Percentiles rank a stretch among this genome's conserved stretches.
phyloP scores from a whole-genome alignment of 2,113 vertebrate genomes.

The Oreochromis tanganicae region DNA sequence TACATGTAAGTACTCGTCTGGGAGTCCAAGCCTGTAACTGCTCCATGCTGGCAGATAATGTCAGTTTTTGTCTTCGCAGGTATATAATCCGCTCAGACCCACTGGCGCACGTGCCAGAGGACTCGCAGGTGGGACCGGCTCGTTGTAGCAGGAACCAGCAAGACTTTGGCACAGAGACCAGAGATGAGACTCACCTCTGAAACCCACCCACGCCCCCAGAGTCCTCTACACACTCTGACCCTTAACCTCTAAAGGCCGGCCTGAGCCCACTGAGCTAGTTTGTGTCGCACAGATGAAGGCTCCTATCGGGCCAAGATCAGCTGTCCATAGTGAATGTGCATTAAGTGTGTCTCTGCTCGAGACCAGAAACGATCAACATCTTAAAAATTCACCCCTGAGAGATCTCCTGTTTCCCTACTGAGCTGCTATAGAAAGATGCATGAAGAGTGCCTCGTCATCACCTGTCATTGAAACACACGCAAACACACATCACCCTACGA shows the following conservation, averaged over 20 bases:
- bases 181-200: slow-evolving; percentile 84
- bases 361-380: background rate
- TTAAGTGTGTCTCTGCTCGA: slow-evolving; percentile 8
- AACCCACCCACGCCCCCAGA: background rate
- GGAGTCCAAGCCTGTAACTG: background rate
- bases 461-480: background rate
- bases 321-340: slow-evolving; percentile 6
- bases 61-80: slow-evolving; percentile 52
- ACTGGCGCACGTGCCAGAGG: slow-evolving; percentile 83
- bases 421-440: slow-evolving; percentile 63
- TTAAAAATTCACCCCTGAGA: background rate
- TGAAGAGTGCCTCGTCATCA: slow-evolving; percentile 62
- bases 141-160: slow-evolving; percentile 73
- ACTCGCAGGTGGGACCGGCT: slow-evolving; percentile 66
- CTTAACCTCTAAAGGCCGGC: slow-evolving; percentile 1
- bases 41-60: background rate
- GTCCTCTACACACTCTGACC: slow-evolving; percentile 9
- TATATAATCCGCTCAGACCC: slow-evolving; percentile 95
- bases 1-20: background rate
- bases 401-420: background rate
- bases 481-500: background rate
- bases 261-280: background rate
- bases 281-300: background rate
- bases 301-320: background rate
- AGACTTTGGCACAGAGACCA: slow-evolving; percentile 77